Evolutionary conservation across 2,888 invertebrate species (phyloP).

Genomic region (Mantis religiosa): DNA sequence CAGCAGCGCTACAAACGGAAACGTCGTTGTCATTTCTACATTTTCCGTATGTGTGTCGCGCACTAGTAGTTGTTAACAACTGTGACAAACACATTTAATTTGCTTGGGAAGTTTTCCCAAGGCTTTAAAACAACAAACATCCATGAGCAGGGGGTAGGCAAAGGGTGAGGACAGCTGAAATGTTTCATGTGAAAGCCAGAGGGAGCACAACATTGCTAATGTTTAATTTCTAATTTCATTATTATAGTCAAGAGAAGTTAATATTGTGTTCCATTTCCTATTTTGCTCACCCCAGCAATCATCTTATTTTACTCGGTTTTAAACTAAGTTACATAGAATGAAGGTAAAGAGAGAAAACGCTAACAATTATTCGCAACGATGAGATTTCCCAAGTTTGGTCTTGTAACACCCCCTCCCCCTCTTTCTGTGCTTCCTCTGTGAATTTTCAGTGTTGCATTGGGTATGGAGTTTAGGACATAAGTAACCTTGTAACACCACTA

Average conservation of each 20-base stretch:
- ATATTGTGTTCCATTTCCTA: conserved; percentile 1
- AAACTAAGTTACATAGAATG: neutral
- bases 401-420: too few relatives aligned
- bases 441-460: neutral
- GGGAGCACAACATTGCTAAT: neutral
- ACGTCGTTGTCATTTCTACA: conserved; percentile 8
- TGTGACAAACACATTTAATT: conserved; percentile 19
- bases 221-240: conserved; percentile 18
- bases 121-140: conserved; percentile 11
- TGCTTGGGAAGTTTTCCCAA: conserved; percentile 13
- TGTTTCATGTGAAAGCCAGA: conserved; percentile 2
- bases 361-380: neutral
- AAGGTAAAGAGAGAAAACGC: neutral
- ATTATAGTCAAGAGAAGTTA: neutral
- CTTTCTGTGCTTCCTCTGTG: neutral
- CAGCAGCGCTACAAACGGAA: conserved; percentile 10
- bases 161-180: neutral
- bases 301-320: neutral
- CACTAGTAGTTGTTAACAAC: neutral
- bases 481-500: too few relatives aligned
- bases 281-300: neutral
- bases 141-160: neutral
- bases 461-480: too few relatives aligned
- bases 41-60: conserved; percentile 12
- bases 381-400: neutral